Conservation (phyloP, 2,113 vertebrate genomes). For the Entomyzon cyanotis region DNA sequence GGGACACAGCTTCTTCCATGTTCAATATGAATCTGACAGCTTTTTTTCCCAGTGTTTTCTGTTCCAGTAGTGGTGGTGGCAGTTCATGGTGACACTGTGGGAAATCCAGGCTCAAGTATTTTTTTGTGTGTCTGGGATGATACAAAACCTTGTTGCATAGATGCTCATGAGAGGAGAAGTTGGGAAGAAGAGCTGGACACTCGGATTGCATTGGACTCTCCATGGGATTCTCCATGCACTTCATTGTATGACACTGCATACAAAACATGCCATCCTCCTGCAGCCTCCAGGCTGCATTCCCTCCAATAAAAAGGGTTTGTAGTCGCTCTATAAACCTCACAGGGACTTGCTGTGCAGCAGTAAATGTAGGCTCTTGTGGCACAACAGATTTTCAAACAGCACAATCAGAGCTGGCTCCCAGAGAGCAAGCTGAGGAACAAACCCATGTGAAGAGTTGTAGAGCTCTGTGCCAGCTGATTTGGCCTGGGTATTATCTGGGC, state of each 20-base stretch:
- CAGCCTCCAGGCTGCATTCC: neutral
- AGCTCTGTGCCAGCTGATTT: neutral
- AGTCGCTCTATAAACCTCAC: neutral
- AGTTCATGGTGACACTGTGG: neutral
- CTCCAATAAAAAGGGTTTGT: neutral
- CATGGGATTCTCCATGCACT: neutral
- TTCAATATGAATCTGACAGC: neutral
- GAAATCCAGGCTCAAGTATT: neutral
- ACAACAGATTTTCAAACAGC: neutral
- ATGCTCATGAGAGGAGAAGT: neutral
- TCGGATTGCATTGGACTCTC: neutral
- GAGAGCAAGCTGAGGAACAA: neutral
- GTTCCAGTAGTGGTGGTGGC: neutral
- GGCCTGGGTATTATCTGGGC: neutral
- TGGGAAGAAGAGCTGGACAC: neutral
- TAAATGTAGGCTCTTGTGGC: neutral
- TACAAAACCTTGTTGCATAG: neutral
- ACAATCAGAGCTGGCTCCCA: neutral
- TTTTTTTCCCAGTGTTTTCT: neutral
- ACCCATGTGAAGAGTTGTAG: rapidly evolving
- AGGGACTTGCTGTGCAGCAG: neutral
- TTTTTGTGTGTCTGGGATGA: neutral
- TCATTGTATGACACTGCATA: neutral
- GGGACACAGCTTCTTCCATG: neutral
- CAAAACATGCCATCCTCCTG: neutral